Base-by-base conservation (phyloP, 2,113 vertebrate genomes). In the Heterochromis multidens region DNA sequence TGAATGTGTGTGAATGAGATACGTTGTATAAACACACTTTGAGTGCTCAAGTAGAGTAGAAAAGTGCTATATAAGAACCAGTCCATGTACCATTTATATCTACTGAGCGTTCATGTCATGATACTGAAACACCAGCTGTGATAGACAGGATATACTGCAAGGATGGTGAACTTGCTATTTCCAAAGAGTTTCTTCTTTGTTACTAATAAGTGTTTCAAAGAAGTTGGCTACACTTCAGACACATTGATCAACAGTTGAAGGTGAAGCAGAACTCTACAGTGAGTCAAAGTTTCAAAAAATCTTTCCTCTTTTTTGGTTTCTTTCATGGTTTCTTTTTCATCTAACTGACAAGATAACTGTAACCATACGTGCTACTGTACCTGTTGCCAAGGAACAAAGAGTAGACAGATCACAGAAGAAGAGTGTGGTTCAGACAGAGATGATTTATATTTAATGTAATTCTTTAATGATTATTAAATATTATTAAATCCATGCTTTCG, bases 371-470 rank as follows among this genome's bases (percentile, higher is more conserved):
- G 76, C 46, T 23, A 16, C 5, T n/a, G n/a, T n/a, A n/a, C n/a
- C 70, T 77, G 87, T 90, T 91, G 90, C 88, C 89, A 91, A 72
- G 90, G 80, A 67, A 46, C 37, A 27, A 37, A 56, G 25, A 49
- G 21, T 40, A 54, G 35, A 43, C 72, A 72, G 57, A 40, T 77
- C 52, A 29, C 14, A 29, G 78, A 23, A 19, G 13, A 31, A 4
- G 16, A 29, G 43, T 58, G 40, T 37, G 31, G 3, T 27, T 43
- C 3, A 46, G 40, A 17, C 31, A 54, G 77, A 72, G 70, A 63
- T 67, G 79, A n/a, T 76, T 76, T 31, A 31, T 83, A 6, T 52
- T 84, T 29, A 49, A 56, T 70, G 23, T 25, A 19, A 1, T 46
- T 11, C 14, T 0, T 6, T 37, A 37, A 7, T 2, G 35, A 4